phyloP scores from a whole-genome alignment of 1,140 invertebrate species.

The Drosophila parvula region DNA sequence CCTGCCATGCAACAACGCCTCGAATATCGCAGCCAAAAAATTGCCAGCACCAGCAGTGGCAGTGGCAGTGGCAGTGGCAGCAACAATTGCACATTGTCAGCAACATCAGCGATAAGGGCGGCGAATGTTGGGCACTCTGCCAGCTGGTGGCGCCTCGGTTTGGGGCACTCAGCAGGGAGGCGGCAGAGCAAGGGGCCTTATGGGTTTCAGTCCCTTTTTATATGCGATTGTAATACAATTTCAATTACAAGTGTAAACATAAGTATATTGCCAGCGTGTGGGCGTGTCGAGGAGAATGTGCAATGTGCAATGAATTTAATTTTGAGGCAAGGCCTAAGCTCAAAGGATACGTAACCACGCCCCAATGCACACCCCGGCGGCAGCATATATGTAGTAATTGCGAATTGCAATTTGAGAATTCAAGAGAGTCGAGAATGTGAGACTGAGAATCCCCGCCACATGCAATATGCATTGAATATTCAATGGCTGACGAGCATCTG shows the following conservation, averaged over 20 bases:
- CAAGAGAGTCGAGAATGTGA: constrained; percentile 30
- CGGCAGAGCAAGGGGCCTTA: background rate
- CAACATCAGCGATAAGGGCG: constrained; percentile 76
- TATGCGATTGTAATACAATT: constrained; percentile 79
- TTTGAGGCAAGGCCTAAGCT: constrained; percentile 34
- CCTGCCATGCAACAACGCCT: constrained; percentile 61
- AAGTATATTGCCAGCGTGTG: constrained; percentile 69
- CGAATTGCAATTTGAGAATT: constrained; percentile 29
- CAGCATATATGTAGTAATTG: constrained; percentile 13
- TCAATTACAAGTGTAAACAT: constrained; percentile 82
- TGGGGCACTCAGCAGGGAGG: constrained; percentile 5
- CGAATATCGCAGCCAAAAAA: constrained; percentile 27
- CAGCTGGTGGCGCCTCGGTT: constrained; percentile 30
- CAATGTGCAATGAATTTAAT: constrained; percentile 41
- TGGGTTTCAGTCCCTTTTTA: constrained; percentile 33
- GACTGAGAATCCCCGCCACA: constrained; percentile 31
- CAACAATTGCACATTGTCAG: constrained; percentile 68
- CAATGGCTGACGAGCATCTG: constrained; percentile 44
- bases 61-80: constrained; percentile 22
- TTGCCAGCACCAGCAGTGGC: constrained; percentile 21
- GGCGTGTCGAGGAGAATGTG: constrained; percentile 1
- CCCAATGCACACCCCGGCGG: background rate
- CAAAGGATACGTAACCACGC: background rate
- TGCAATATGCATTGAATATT: constrained; percentile 55
- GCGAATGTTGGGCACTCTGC: constrained; percentile 64